phyloP scores from a whole-genome alignment of 2,113 vertebrate species.

The Camelus dromedarius region DNA sequence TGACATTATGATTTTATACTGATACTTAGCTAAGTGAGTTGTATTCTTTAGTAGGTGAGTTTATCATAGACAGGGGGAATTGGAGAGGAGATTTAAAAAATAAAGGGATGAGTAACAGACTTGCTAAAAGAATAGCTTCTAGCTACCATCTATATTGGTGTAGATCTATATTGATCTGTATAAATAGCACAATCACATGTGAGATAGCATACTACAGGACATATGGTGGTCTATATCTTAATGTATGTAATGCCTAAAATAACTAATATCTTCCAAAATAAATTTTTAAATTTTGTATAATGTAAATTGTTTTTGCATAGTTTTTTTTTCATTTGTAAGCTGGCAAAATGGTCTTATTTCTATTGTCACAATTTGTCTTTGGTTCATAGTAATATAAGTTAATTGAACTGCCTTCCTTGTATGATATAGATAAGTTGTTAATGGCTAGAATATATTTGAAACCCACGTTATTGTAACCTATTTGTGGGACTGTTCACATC shows the following conservation, averaged over 20 bases:
- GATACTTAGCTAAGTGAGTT: neutral
- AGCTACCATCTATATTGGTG: neutral
- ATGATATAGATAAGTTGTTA: neutral
- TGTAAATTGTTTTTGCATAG: neutral
- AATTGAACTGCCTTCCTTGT: neutral
- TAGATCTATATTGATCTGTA: neutral
- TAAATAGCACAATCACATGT: neutral
- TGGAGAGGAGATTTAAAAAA: neutral
- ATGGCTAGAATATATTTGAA: neutral
- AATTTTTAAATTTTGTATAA: neutral
- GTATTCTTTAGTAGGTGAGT: neutral
- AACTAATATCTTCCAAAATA: neutral
- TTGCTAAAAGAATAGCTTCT: neutral
- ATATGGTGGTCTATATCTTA: neutral
- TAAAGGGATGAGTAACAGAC: neutral
- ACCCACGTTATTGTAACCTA: neutral
- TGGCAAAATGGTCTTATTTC: neutral
- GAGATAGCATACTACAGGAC: neutral
- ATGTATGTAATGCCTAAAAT: neutral
- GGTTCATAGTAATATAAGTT: neutral
- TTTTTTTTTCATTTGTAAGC: neutral
- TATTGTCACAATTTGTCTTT: neutral
- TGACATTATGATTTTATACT: neutral
- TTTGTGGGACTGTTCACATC: neutral
- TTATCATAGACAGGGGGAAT: neutral